Percentiles rank a stretch among this genome's conserved stretches.
Evolutionary conservation across 2,888 invertebrate genomes (phyloP).

Genomic region (Stenodera caucasica): DNA sequence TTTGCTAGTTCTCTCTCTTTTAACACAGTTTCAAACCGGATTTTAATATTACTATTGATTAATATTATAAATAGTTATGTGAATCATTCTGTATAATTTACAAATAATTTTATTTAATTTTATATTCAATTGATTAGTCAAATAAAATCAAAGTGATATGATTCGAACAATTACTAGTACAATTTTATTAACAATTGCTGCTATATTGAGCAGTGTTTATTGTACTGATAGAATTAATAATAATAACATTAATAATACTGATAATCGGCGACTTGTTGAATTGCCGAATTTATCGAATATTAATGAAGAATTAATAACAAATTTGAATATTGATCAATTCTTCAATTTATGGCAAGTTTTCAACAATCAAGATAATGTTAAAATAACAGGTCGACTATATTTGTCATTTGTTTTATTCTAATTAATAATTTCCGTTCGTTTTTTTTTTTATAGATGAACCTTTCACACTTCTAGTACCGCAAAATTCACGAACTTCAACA

Average conservation of each 20-base stretch:
- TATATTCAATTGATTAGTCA: not conserved
- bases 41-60: not conserved
- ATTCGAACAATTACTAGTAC: not conserved
- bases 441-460: constrained; percentile 59
- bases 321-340: constrained; percentile 58
- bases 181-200: not conserved
- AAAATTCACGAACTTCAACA: constrained; percentile 55
- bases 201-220: not conserved
- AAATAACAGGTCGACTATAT: constrained; percentile 52
- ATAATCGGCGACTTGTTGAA: constrained; percentile 33
- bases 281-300: constrained; percentile 59
- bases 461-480: constrained; percentile 64
- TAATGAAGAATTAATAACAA: constrained; percentile 57
- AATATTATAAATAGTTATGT: not conserved
- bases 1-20: not conserved
- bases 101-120: not conserved
- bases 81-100: not conserved
- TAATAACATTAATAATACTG: constrained; percentile 18
- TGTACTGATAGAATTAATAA: not conserved
- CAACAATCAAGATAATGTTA: constrained; percentile 57
- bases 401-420: not conserved
- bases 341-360: constrained; percentile 60
- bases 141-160: constrained; percentile 1
- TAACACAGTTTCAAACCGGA: constrained; percentile 4
- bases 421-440: constrained; percentile 14